Evolutionary conservation across 2,113 vertebrate genomes (phyloP), one percentile per base, ranked within the genome.

Genomic region (Anoplopoma fimbria): DNA sequence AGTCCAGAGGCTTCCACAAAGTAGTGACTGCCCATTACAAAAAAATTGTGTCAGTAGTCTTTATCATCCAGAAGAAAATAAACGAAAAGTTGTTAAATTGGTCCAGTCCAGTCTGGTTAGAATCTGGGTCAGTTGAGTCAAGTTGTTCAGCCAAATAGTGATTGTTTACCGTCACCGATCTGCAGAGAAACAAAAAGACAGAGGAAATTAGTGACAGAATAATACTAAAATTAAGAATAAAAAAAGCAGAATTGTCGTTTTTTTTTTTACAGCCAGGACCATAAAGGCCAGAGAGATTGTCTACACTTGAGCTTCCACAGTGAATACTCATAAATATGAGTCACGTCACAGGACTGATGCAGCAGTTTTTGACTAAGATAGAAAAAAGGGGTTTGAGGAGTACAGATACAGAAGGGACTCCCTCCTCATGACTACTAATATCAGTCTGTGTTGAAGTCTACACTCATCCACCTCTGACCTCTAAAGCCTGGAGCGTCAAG

Each of bases 391-490:
- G n/a, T 13, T 29, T 15, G 31, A 27, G 10, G n/a, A 9, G 64
- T 2, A 4, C 45, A 21, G 67, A 60, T 49, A 53, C 4, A 13
- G 49, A n/a, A 40, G 79, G 65, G 64, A 81, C 74, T 79, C 79
- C 69, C 74, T 87, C 55, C 42, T 80, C 69, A 85, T 90, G 84
- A 89, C 83, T 77, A 84, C 79, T 72, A 80, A 83, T 86, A 73
- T 89, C 53, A 73, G 70, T 90, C 87, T 89, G 88, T 70, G 87
- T 90, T 72, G 84, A 45, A 58, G 65, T 68, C 87, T 77, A 72
- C 70, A 55, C 77, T 77, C 9, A 8, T 74, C 40, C 77, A 87
- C 85, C 90, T 84, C 67, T 89, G 88, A 91, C 91, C 89, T 68
- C 83, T 80, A 25, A 72, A 58, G 84, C 87, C 89, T 90, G 78